phyloP scores from a whole-genome alignment of 1,140 invertebrate species.

The Cyphomyrmex costatus region DNA sequence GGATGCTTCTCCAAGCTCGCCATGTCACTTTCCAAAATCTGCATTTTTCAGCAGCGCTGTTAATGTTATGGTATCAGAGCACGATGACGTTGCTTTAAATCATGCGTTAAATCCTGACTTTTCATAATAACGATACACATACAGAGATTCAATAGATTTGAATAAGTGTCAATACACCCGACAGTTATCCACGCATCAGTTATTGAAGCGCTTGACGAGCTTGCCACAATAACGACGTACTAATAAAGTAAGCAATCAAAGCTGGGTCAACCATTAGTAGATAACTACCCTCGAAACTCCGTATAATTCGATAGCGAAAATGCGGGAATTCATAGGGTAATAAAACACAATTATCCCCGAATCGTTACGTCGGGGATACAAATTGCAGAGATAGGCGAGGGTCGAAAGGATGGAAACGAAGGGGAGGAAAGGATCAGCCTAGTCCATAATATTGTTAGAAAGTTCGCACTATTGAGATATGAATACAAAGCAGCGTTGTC shows the following conservation, averaged over 20 bases:
- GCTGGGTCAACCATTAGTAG: conserved; percentile 32
- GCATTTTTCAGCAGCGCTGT: conserved; percentile 37
- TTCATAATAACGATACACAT: not conserved
- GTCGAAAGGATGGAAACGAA: not conserved
- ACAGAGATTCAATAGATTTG: not conserved
- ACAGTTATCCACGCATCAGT: not conserved
- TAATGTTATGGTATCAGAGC: conserved; percentile 16
- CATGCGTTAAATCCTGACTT: not conserved
- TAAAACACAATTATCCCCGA: conserved; percentile 64
- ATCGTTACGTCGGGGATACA: conserved; percentile 3
- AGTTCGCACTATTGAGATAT: conserved; percentile 64
- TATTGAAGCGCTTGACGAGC: conserved; percentile 2
- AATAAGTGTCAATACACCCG: not conserved
- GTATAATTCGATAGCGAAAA: conserved; percentile 49
- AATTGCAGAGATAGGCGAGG: conserved; percentile 5
- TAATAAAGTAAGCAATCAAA: conserved; percentile 56
- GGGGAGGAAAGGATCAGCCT: conserved; percentile 62
- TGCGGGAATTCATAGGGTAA: conserved; percentile 47
- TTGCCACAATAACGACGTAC: not conserved
- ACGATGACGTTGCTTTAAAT: not conserved
- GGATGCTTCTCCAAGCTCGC: not conserved
- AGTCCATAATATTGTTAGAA: conserved; percentile 71
- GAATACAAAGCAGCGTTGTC: conserved; percentile 62
- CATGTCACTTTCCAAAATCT: conserved; percentile 16
- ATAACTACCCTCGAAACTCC: conserved; percentile 45